These are phyloP conservation scores for Melanotaenia maccullochi DNA, from an alignment of 2,797 vertebrate species.

Conservation along the genomic window DNA sequence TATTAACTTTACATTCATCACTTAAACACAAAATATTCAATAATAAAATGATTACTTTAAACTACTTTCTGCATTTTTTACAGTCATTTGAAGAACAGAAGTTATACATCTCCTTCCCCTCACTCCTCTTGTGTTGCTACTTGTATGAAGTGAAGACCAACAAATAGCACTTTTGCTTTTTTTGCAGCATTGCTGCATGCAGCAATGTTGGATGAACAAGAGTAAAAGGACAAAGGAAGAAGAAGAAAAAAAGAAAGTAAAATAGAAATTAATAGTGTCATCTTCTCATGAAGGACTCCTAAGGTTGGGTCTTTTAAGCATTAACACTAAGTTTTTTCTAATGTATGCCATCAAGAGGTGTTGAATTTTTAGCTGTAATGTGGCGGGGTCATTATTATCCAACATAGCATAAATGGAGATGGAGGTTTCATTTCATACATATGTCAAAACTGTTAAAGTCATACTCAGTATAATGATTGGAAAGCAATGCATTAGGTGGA, in stretches of 20 bases:
- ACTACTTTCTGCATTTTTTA: no score
- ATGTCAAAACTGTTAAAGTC: background rate
- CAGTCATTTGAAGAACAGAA: no score
- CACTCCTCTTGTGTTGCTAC: no score
- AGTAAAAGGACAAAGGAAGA: no score
- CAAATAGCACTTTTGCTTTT: no score
- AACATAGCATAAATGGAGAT: conserved; percentile 3
- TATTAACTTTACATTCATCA: no score
- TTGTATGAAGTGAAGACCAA: no score
- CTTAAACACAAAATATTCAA: no score
- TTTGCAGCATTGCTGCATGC: conserved; percentile 5
- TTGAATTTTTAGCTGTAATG: conserved; percentile 35
- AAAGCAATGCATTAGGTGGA: background rate
- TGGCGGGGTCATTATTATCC: conserved; percentile 16
- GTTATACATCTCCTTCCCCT: no score
- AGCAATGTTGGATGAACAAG: background rate
- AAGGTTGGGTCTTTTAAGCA: conserved; percentile 41
- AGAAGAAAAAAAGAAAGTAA: background rate
- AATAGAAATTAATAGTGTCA: conserved; percentile 48
- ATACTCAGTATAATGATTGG: background rate
- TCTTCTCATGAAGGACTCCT: conserved; percentile 45
- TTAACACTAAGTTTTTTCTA: conserved; percentile 27
- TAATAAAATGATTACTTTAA: no score
- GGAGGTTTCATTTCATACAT: background rate
- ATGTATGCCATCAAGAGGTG: conserved; percentile 28